Evolutionary conservation across 2,113 vertebrate genomes (phyloP).

Genomic region (Cacatua alba): DNA sequence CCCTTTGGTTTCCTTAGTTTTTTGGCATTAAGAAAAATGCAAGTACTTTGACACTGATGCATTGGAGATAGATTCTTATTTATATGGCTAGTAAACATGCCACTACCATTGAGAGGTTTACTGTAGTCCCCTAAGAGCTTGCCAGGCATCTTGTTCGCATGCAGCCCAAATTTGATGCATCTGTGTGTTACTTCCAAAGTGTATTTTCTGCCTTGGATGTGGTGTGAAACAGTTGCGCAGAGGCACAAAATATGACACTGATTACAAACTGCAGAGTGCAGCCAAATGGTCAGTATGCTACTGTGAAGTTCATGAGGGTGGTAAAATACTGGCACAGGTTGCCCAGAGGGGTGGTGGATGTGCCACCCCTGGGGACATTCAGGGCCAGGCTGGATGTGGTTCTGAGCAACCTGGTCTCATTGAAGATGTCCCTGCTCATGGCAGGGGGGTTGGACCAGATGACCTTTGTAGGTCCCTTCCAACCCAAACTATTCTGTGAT

Average conservation of each 20-base stretch:
- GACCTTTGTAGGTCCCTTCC: neutral
- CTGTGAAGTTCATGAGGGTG: neutral
- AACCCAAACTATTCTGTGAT: neutral
- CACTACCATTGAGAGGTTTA: neutral
- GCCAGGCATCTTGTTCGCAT: neutral
- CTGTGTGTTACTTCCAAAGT: neutral
- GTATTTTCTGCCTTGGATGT: neutral
- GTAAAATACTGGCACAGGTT: neutral
- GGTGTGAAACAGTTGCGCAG: neutral
- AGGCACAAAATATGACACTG: neutral
- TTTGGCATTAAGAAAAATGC: neutral
- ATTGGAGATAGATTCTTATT: neutral
- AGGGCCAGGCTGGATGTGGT: neutral
- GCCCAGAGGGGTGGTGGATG: neutral
- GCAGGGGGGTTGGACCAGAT: neutral
- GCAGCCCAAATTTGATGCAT: neutral
- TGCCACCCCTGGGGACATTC: neutral
- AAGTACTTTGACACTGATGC: neutral
- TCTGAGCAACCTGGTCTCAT: neutral
- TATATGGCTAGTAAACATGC: neutral
- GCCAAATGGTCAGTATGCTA: rapidly evolving
- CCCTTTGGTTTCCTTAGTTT: neutral
- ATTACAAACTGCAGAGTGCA: neutral
- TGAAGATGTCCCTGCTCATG: neutral
- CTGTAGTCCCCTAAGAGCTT: neutral